Base-by-base conservation (phyloP, 1,140 invertebrate genomes). In the Drosophila rhopaloa region DNA sequence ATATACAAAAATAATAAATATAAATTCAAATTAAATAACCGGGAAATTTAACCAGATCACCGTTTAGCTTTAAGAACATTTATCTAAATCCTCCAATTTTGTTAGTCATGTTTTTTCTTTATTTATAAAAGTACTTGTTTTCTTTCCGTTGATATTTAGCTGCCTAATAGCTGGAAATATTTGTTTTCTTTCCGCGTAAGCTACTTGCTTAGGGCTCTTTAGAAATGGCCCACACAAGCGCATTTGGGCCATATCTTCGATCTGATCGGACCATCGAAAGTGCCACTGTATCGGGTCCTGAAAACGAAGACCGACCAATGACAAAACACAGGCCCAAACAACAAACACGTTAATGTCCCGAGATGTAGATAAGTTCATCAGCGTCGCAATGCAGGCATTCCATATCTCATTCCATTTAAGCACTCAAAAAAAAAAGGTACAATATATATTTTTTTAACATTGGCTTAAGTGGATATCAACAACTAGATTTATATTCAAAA, bases 341-440 rank as follows among this genome's bases (percentile, higher is more conserved):
- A 44, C 50, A 59, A 76, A 79, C 75, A 82, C 76, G 44, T 79
- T 82, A 76, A 62, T 53, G 53, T 80, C 70, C 59, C 54, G 53
- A 89, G 84, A 89, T 89, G 80, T 78, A 89, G 84, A 89, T 89
- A 89, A 89, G 70, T 80, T 89, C 72, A 88, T 80, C 74, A 76
- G 63, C 63, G 44, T 9, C 27, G 50, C 65, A 68, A 37, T 70
- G 67, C 67, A 32, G 27, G 11, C 63, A 74, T 55, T 58, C 50
- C 40, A 41, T 14, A 27, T 35, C 41, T 41, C 58, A 32, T 50
- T 27, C 29, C 51, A 32, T 29, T 47, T 24, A 5, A 32, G 7
- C 65, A 68, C 65, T 24, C 10, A 2, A 0, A 10, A 13, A 19
- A 62, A 67, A 4, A n/a, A n/a, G 4, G 4, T 0, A 1, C 29